Evolutionary conservation across 2,888 invertebrate genomes (phyloP), one percentile per base, ranked within the genome.

Genomic region (Rhopalosiphum nymphaeae): DNA sequence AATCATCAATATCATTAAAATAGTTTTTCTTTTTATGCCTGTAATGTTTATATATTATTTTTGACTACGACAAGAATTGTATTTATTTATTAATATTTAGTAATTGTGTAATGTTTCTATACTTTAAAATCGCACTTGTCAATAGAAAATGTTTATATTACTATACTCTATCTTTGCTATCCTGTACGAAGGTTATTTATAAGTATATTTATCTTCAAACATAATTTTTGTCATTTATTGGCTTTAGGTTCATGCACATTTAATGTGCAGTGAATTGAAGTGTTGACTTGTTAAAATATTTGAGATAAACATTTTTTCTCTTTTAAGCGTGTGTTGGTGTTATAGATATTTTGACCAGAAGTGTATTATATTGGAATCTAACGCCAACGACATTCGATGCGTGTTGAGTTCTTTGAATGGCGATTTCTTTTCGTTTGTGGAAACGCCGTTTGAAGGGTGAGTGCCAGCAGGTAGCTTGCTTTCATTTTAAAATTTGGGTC

Each of bases 381-480:
- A 67, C n/a, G 78, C 67, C 67, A 49, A 42, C 87, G 49, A 29
- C 53, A 84, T 84, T 88, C 44, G 11, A 13, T 56, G 89, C n/a
- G 7, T 89, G 56, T 94, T 26, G 46, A 67, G 42, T 56, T 89
- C 25, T 36, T 78, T 57, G 36, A 21, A 87, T 26, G 56, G n/a
- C 89, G 90, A 94, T 94, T 86, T 94, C 90, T 91, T 46, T 61
- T 86, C 67, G 91, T 91, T 90, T 91, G 53, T 94, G 46, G 36
- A 90, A 87, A 86, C 86, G n/a, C n/a, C 86, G 67, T 67, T 21
- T 56, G 53, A 86, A 90, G 86, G 85, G 90, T 86, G 86, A 86
- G 53, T 90, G 86, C 90, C 85, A 91, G 94, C 94, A 91, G 94
- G 94, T 94, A 91, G 91, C 16, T 67, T 44, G 86, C 86, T 44